phyloP scores from a whole-genome alignment of 2,113 vertebrate genomes.

The Eidolon helvum region DNA sequence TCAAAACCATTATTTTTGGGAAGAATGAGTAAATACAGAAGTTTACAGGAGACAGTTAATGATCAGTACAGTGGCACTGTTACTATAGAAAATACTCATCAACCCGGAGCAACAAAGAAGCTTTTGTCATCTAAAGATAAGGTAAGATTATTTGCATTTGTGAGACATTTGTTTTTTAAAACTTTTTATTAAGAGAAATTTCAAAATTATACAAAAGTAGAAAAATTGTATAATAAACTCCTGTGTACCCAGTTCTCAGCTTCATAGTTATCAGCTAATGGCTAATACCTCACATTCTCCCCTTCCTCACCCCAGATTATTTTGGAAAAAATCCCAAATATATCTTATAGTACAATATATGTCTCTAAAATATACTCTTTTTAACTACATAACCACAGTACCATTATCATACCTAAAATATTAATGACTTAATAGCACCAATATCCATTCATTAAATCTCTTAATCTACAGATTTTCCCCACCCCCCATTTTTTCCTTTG shows the following conservation, averaged over 20 bases:
- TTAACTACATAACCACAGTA: background rate
- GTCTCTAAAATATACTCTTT: background rate
- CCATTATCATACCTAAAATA: background rate
- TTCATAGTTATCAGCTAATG: background rate
- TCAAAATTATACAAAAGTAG: background rate
- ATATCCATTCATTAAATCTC: background rate
- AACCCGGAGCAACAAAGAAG: slow-evolving; percentile 86
- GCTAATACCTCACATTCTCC: background rate
- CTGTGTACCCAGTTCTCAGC: background rate
- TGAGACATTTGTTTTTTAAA: background rate
- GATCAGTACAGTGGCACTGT: slow-evolving; percentile 78
- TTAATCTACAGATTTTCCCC: background rate
- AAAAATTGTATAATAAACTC: background rate
- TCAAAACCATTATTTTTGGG: slow-evolving; percentile 92
- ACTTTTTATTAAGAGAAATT: background rate
- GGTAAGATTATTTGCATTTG: slow-evolving; percentile 75
- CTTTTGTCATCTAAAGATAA: slow-evolving; percentile 83
- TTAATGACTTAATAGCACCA: background rate
- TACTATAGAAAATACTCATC: slow-evolving; percentile 78
- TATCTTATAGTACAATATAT: background rate
- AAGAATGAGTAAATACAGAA: slow-evolving; percentile 86
- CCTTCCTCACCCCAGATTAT: background rate
- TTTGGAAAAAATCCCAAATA: slow-evolving; percentile 39
- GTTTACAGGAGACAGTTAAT: slow-evolving; percentile 82
- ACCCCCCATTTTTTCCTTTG: background rate